These are phyloP conservation scores for Hippocampus barbouri DNA, from an alignment of 2,113 vertebrate genomes.

Conservation along the genomic window DNA sequence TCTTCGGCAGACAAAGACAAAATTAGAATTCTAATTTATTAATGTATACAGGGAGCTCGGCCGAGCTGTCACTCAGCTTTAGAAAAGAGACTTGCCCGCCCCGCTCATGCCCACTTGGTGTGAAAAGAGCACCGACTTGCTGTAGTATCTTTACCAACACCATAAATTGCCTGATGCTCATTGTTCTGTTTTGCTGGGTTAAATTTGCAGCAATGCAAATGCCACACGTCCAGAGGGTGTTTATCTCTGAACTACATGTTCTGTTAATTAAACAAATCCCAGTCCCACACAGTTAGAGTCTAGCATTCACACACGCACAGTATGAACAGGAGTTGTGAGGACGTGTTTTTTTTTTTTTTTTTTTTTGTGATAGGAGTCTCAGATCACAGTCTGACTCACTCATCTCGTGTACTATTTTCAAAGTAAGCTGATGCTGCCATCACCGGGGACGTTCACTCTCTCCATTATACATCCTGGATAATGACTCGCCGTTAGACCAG, in stretches of 20 bases:
- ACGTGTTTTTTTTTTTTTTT: not conserved
- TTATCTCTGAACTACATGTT: slow-evolving; percentile 58
- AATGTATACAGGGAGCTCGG: slow-evolving; percentile 94
- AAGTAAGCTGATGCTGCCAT: slow-evolving; percentile 36
- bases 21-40: slow-evolving; percentile 99
- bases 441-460: slow-evolving; percentile 15
- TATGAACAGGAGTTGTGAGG: slow-evolving; percentile 33
- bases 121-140: slow-evolving; percentile 50
- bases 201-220: slow-evolving; percentile 47
- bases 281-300: slow-evolving; percentile 10
- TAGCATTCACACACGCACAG: slow-evolving; percentile 25
- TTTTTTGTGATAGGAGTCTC: slow-evolving; percentile 27
- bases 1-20: slow-evolving; percentile 88
- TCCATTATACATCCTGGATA: slow-evolving; percentile 47
- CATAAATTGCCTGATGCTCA: slow-evolving; percentile 58
- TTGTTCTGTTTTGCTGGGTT: slow-evolving; percentile 37
- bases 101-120: slow-evolving; percentile 56
- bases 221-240: slow-evolving; percentile 56
- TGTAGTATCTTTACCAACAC: slow-evolving; percentile 55
- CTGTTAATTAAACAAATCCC: slow-evolving; percentile 55
- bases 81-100: slow-evolving; percentile 79
- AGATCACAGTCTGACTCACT: slow-evolving; percentile 18
- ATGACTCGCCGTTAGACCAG: slow-evolving; percentile 59
- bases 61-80: slow-evolving; percentile 93
- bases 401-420: slow-evolving; percentile 45